Evolutionary conservation across 2,797 vertebrate genomes (phyloP).

Genomic region (Onychomys leucogaster): DNA sequence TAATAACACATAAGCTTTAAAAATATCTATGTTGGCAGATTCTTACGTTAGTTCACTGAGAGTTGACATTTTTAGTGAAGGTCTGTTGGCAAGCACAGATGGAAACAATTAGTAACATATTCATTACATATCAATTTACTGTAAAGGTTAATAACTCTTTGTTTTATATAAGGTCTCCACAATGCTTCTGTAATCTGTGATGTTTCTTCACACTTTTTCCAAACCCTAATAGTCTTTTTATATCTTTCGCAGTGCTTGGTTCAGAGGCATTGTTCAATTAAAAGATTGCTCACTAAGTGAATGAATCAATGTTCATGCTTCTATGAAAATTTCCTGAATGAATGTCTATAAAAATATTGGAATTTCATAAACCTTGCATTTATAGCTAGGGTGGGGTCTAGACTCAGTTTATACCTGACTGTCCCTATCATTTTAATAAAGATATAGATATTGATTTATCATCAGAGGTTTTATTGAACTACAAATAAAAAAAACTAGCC

Average conservation of each 20-base stretch:
- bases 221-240: neutral
- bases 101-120: slow-evolving; percentile 70
- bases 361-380: slow-evolving; percentile 4
- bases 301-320: neutral
- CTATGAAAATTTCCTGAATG: slow-evolving; percentile 2
- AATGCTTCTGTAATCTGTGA: slow-evolving; percentile 23
- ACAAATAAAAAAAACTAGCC: slow-evolving; percentile 20
- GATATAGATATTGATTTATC: slow-evolving; percentile 24
- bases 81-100: slow-evolving; percentile 45
- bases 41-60: slow-evolving; percentile 63
- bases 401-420: neutral
- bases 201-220: neutral
- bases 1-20: slow-evolving; percentile 63
- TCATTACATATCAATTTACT: slow-evolving; percentile 61
- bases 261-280: slow-evolving; percentile 22
- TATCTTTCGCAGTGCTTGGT: neutral
- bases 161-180: slow-evolving; percentile 36
- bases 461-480: neutral
- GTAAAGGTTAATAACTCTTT: slow-evolving; percentile 69
- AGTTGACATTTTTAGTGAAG: slow-evolving; percentile 55
- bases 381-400: neutral
- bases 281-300: slow-evolving; percentile 2
- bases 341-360: neutral
- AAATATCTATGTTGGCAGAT: slow-evolving; percentile 71
- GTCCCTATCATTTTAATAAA: slow-evolving; percentile 44